Evolutionary conservation across 1,140 invertebrate genomes (phyloP), one percentile per base, ranked within the genome.

Genomic region (Aphaenogaster ashmeadi): DNA sequence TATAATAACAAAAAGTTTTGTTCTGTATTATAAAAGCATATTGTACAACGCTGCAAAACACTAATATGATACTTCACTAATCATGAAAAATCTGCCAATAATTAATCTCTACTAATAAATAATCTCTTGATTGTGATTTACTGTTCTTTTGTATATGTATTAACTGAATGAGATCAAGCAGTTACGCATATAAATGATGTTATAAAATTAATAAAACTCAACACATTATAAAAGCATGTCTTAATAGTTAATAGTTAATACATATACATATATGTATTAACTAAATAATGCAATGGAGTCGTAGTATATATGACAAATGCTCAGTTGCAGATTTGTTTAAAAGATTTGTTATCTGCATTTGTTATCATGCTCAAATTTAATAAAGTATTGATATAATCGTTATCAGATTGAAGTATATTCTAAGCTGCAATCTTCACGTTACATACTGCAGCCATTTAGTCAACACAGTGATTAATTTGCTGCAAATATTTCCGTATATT

Each of bases 1-100:
- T 64, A 74, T 78, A 89, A 88, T 33, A 60, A 80, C 0, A 60
- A 74, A 85, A 52, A 7, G 47, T 88, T 52, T 2, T 89, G 41
- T 89, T 52, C 4, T 89, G 41, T 89, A 74, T 54, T 60, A 41
- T n/a, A 56, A 84, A 89, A 87, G 21, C 58, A 41, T 66, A 18
- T 60, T 58, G 44, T 44, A 33, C 18, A 74, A 89, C 78, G 36
- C 64, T 89, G 89, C 78, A 89, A 89, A 83, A 78, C 52, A 62
- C 47, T 78, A n/a, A 87, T 47, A 69, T 86, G 18, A 89, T 75
- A 41, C 38, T 27, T 75, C 2, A 81, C 75, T 89, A 89, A 72
- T 87, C 78, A 79, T 74, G 77, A 58, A 27, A 89, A 52, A 78
- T 36, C 77, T 66, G 67, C 77, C 62, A 47, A 33, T 89, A 83